phyloP scores from a whole-genome alignment of 2,113 vertebrate species.

The Scopus umbretta region DNA sequence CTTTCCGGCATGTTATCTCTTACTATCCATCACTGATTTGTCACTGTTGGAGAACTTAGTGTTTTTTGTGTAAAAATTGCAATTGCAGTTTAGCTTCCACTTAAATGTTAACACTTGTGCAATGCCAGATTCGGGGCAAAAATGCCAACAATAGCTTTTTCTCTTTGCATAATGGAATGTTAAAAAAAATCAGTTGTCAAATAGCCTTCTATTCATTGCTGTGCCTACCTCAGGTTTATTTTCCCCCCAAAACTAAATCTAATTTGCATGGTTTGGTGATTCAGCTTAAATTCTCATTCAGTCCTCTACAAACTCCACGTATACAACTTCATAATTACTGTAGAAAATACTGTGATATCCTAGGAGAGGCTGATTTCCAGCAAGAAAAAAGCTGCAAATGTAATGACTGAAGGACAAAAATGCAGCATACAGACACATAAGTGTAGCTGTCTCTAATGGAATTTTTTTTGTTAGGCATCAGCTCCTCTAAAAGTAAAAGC shows the following conservation, averaged over 20 bases:
- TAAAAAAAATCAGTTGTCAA: background rate
- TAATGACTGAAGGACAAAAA: background rate
- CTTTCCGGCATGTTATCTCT: background rate
- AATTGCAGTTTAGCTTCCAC: background rate
- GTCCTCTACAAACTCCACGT: background rate
- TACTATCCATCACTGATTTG: background rate
- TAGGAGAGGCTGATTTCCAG: background rate
- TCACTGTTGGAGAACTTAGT: background rate
- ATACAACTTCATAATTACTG: background rate
- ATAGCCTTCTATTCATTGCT: background rate
- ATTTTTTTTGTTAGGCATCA: background rate
- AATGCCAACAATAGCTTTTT: background rate
- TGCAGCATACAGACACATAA: accelerated
- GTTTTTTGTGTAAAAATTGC: background rate
- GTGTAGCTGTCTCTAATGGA: background rate
- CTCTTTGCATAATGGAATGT: background rate
- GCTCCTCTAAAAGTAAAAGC: background rate
- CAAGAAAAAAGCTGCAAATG: accelerated
- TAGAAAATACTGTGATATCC: background rate
- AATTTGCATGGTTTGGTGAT: background rate
- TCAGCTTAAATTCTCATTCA: background rate
- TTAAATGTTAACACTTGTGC: background rate
- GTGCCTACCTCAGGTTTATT: background rate
- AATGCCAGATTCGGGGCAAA: background rate
- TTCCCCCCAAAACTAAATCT: background rate